phyloP scores from a whole-genome alignment of 1,140 invertebrate genomes.

The Caenorhabditis inopinata region DNA sequence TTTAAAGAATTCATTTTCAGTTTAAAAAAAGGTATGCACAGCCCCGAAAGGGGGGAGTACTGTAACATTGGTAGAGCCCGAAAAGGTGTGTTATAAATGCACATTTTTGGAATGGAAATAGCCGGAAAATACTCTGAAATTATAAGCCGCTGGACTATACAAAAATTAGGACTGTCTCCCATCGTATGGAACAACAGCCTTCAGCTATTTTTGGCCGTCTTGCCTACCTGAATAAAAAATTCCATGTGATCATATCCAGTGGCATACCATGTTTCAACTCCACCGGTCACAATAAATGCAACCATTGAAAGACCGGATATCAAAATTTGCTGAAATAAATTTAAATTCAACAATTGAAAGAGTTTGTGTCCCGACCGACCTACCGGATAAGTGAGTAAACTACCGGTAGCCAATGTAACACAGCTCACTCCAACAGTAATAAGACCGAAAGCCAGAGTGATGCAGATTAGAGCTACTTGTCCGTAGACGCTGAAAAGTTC shows the following conservation, averaged over 20 bases:
- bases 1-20: no score
- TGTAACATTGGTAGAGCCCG: no score
- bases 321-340: constrained; percentile 64
- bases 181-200: no score
- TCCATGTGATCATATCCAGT: constrained; percentile 66
- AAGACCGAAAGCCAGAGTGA: constrained; percentile 59
- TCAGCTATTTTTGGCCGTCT: not conserved
- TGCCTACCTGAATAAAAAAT: constrained; percentile 58
- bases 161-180: no score
- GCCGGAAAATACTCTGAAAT: no score
- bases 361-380: no score
- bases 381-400: constrained; percentile 48
- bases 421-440: constrained; percentile 62
- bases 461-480: constrained; percentile 65
- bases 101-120: no score
- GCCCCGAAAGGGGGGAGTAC: no score
- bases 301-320: constrained; percentile 54
- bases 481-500: constrained; percentile 63
- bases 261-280: constrained; percentile 66
- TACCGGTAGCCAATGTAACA: constrained; percentile 57
- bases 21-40: no score
- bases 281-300: constrained; percentile 63
- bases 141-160: no score
- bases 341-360: no score
- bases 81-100: no score